Evolutionary conservation across 2,797 vertebrate genomes (phyloP).

Genomic region (Miichthys miiuy): DNA sequence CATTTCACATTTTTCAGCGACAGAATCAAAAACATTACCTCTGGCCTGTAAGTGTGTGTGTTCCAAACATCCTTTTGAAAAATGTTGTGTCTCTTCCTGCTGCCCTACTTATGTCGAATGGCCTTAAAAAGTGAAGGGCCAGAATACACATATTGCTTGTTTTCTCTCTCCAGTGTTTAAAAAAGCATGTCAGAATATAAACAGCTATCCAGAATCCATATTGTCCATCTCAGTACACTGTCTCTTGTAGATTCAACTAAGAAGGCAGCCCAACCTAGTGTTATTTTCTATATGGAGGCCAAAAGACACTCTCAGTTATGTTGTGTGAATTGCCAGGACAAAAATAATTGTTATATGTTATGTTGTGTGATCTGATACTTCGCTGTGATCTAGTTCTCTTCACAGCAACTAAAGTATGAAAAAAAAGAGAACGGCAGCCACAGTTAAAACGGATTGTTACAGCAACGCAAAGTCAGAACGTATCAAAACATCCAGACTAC

Average conservation of each 20-base stretch:
- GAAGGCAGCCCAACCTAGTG: background rate
- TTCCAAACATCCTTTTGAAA: constrained; percentile 56
- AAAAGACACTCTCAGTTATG: background rate
- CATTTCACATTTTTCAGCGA: constrained; percentile 57
- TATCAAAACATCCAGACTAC: background rate
- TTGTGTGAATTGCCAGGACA: background rate
- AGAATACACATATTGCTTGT: background rate
- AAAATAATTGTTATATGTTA: too few species aligned
- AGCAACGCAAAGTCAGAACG: background rate
- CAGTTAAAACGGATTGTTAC: background rate
- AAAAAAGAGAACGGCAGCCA: background rate
- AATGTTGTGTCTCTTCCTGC: constrained; percentile 43
- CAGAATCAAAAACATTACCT: constrained; percentile 56
- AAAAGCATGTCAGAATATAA: constrained; percentile 25
- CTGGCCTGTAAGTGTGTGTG: constrained; percentile 25
- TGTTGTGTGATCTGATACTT: too few species aligned
- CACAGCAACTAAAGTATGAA: background rate
- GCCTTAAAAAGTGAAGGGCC: constrained; percentile 34
- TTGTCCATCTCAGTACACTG: background rate
- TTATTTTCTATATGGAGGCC: constrained; percentile 10
- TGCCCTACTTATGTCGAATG: constrained; percentile 63
- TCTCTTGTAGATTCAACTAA: background rate
- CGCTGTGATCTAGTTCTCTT: too few species aligned
- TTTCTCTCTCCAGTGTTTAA: constrained; percentile 31
- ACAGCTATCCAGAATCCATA: constrained; percentile 22